Evolutionary conservation across 1,140 invertebrate genomes (phyloP).

Genomic region (Zophobas morio): DNA sequence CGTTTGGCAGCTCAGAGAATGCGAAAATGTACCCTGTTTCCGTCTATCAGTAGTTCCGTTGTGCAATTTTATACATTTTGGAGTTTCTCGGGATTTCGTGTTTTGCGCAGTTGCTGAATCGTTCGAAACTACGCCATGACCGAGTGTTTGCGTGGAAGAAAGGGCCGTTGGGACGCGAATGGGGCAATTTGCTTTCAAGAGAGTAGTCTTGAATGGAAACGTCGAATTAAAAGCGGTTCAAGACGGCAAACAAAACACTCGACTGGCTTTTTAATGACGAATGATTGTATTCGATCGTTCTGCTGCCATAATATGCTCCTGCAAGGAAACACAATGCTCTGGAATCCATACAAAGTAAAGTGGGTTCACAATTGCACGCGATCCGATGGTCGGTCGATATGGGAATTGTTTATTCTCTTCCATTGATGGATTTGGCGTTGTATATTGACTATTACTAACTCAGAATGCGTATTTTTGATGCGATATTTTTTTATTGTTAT

Average conservation of each 20-base stretch:
- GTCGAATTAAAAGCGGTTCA: conserved; percentile 31
- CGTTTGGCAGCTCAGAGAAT: too few species aligned
- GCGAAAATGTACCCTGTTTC: conserved; percentile 1
- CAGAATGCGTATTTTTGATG: too few species aligned
- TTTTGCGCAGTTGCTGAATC: not conserved
- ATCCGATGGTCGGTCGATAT: conserved; percentile 24
- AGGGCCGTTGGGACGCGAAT: conserved; percentile 19
- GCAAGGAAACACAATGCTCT: conserved; percentile 44
- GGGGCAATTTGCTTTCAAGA: conserved; percentile 36
- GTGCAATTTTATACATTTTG: conserved; percentile 8
- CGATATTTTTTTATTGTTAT: too few species aligned
- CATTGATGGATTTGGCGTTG: too few species aligned
- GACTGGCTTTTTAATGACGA: conserved; percentile 31
- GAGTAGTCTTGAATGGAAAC: conserved; percentile 5
- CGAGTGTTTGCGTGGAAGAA: conserved; percentile 8
- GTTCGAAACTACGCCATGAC: not conserved
- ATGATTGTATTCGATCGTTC: conserved; percentile 38
- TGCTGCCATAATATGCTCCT: conserved; percentile 26
- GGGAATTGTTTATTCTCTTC: conserved; percentile 1
- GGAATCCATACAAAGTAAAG: conserved; percentile 45
- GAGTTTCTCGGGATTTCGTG: too few species aligned
- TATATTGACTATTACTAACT: too few species aligned
- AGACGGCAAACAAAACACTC: conserved; percentile 33
- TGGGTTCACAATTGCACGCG: conserved; percentile 44
- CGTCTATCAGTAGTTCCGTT: conserved; percentile 5